Conservation (phyloP, 1,140 invertebrate genomes). For the Saccostrea cuccullata region DNA sequence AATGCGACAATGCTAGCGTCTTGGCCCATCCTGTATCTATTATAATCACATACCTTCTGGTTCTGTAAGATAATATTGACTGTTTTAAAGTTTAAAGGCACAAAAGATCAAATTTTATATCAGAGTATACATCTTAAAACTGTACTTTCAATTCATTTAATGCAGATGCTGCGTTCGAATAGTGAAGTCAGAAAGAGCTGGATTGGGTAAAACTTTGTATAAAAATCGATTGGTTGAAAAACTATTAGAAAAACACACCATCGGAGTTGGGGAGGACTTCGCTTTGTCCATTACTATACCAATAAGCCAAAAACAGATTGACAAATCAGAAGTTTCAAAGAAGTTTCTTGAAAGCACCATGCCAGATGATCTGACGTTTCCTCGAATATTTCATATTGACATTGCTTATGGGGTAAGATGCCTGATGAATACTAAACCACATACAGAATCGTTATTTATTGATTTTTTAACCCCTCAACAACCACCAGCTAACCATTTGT, state of each 20-base stretch:
- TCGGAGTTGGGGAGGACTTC: not conserved
- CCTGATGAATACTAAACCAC: too few relatives aligned
- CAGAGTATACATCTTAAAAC: too few relatives aligned
- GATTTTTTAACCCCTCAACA: too few relatives aligned
- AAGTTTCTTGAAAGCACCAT: constrained; percentile 60
- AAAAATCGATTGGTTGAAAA: constrained; percentile 58
- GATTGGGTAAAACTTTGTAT: constrained; percentile 72
- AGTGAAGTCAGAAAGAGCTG: constrained; percentile 69
- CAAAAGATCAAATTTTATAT: too few relatives aligned
- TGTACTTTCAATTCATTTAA: too few relatives aligned
- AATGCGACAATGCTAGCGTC: too few relatives aligned
- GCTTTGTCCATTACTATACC: constrained; percentile 60
- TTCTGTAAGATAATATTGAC: too few relatives aligned
- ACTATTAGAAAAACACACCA: constrained; percentile 37
- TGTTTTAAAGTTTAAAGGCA: too few relatives aligned
- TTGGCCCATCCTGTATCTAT: too few relatives aligned
- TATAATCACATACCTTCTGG: too few relatives aligned
- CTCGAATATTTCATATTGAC: constrained; percentile 71
- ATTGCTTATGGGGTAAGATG: constrained; percentile 71
- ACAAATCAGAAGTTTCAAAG: constrained; percentile 54
- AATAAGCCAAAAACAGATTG: constrained; percentile 62
- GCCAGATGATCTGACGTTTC: constrained; percentile 47
- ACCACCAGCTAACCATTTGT: too few relatives aligned
- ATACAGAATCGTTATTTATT: too few relatives aligned
- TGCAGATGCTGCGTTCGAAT: constrained; percentile 67